Evolutionary conservation across 2,888 invertebrate species (phyloP).

Genomic region (Tenthredo distinguenda): DNA sequence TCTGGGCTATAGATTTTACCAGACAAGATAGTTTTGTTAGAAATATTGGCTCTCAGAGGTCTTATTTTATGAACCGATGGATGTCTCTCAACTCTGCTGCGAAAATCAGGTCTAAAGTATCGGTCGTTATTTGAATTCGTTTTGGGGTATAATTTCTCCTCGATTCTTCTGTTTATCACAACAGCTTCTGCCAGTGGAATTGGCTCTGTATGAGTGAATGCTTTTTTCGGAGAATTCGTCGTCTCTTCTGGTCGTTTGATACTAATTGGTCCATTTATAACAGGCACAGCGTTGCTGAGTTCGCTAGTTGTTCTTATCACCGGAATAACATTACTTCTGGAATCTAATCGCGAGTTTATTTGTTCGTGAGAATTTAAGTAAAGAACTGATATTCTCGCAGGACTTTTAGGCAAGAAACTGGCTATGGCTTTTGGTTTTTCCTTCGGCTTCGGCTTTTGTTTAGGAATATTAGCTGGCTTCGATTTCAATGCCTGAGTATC

Average conservation of each 20-base stretch:
- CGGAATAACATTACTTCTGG: conserved; percentile 70
- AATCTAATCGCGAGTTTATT: conserved; percentile 69
- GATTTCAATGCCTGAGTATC: conserved; percentile 4
- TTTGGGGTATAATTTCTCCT: conserved; percentile 73
- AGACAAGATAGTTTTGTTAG: conserved; percentile 34
- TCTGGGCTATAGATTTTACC: conserved; percentile 25
- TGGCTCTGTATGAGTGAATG: conserved; percentile 71
- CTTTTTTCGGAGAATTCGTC: conserved; percentile 66
- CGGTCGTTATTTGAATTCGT: conserved; percentile 67
- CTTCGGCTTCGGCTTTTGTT: conserved; percentile 57
- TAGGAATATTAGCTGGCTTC: conserved; percentile 1
- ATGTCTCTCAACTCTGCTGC: conserved; percentile 56
- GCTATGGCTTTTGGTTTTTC: conserved; percentile 45
- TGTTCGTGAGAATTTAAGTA: conserved; percentile 65
- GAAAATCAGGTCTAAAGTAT: conserved; percentile 61
- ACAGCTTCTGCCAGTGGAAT: conserved; percentile 73
- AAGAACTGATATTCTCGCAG: conserved; percentile 58
- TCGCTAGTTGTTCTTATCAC: conserved; percentile 72
- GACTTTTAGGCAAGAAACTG: conserved; percentile 56
- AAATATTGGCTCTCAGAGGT: conserved; percentile 51
- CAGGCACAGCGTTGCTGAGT: conserved; percentile 76
- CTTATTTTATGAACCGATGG: conserved; percentile 48
- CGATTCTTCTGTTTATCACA: conserved; percentile 73
- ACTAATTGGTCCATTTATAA: conserved; percentile 79
- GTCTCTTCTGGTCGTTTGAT: conserved; percentile 62